Conservation (phyloP, 1,140 invertebrate species). For the Propsilocerus akamusi region DNA sequence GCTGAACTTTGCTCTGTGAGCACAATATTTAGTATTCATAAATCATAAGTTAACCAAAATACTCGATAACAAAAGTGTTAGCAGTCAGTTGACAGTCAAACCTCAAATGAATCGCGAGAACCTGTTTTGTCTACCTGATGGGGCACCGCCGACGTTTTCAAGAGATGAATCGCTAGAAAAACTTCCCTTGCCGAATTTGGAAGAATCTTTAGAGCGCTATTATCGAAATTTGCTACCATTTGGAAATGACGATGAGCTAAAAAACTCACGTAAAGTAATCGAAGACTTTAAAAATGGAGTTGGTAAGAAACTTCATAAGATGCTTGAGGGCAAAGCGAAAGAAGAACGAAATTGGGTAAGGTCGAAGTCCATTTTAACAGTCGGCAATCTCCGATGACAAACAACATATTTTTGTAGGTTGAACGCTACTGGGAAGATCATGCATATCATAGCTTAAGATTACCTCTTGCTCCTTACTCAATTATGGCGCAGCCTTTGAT, state of each 20-base stretch:
- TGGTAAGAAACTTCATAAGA: conserved; percentile 36
- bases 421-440: conserved; percentile 59
- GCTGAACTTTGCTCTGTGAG: no score
- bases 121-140: neutral
- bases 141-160: conserved; percentile 14
- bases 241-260: conserved; percentile 27
- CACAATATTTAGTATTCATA: no score
- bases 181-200: conserved; percentile 43
- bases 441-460: conserved; percentile 41
- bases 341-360: conserved; percentile 20
- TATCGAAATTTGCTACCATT: conserved; percentile 37
- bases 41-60: no score
- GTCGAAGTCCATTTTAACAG: neutral
- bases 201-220: conserved; percentile 42
- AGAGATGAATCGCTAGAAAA: conserved; percentile 30
- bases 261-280: conserved; percentile 28
- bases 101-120: neutral
- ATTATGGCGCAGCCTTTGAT: conserved; percentile 20
- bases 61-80: no score
- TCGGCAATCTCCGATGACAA: neutral
- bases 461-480: conserved; percentile 35
- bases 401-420: conserved; percentile 9
- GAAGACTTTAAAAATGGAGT: conserved; percentile 32
- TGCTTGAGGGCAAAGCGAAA: conserved; percentile 37
- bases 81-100: no score